Evolutionary conservation across 2,888 invertebrate species (phyloP).

Genomic region (Drosophila formosana): DNA sequence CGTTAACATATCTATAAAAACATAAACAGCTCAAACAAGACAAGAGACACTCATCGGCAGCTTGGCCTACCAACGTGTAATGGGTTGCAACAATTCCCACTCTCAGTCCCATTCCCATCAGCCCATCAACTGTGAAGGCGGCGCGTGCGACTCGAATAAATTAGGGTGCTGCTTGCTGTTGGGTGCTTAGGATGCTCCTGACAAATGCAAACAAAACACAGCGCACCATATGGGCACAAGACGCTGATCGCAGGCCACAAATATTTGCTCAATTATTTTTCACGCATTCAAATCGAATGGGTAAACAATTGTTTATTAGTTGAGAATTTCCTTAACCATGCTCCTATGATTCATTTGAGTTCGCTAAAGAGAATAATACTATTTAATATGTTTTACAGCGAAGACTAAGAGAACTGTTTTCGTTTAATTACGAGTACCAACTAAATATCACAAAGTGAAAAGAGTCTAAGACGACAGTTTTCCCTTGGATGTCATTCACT

Average conservation of each 20-base stretch:
- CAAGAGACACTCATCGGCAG: constrained; percentile 65
- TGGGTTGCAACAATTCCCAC: constrained; percentile 23
- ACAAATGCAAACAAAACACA: constrained; percentile 60
- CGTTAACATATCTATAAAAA: constrained; percentile 81
- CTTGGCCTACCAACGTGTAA: constrained; percentile 35
- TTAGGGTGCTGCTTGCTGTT: constrained; percentile 49
- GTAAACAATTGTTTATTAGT: constrained; percentile 63
- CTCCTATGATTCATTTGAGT: neutral
- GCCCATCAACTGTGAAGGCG: constrained; percentile 33
- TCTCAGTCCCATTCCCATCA: constrained; percentile 51
- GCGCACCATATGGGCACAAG: constrained; percentile 71
- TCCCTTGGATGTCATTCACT: constrained; percentile 74
- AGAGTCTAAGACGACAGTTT: constrained; percentile 60
- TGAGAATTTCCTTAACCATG: constrained; percentile 14
- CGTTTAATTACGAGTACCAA: constrained; percentile 36
- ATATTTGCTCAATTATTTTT: constrained; percentile 70
- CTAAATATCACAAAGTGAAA: constrained; percentile 26
- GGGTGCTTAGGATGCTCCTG: constrained; percentile 39
- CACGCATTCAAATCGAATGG: constrained; percentile 57
- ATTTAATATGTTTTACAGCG: neutral
- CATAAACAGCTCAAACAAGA: constrained; percentile 66
- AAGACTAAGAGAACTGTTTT: constrained; percentile 10
- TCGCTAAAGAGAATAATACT: neutral
- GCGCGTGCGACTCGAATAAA: constrained; percentile 65
- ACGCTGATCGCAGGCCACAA: constrained; percentile 44